Base-by-base conservation (phyloP, 2,797 vertebrate species). In the Siniperca undulata region DNA sequence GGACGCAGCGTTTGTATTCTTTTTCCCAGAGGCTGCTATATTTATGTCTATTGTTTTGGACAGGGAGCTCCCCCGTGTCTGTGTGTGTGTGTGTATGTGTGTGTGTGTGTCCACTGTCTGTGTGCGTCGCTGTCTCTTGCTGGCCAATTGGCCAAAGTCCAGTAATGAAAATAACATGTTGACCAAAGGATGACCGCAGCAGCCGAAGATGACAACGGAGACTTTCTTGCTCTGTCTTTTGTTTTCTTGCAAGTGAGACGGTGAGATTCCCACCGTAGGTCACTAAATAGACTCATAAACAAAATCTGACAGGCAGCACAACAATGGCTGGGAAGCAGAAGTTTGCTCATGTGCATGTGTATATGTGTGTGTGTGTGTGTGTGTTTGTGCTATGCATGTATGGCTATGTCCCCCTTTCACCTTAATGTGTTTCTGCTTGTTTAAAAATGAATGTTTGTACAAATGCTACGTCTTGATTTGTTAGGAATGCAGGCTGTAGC, bases 141-240 rank as follows among this genome's bases (percentile, higher is more conserved):
- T 34, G 24, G 68, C 82, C 84, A 55, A 55, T 81, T 95, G 96
- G 96, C 95, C 53, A 4, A 2, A 74, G 81, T 96, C 97, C 96
- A 97, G 93, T 14, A 78, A 96, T 93, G 91, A 96, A 96, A 97
- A 96, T 95, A 97, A 96, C 96, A 95, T 93, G 93, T 94, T 96
- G 95, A 97, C 93, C 95, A 85, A 77, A 94, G 91, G 94, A 95
- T 94, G 95, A 91, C 94, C 86, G 65, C 91, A 85, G 84, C 87
- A 83, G 75, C 91, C 80, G 77, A 86, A 89, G 95, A 89, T 94
- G 95, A 94, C 95, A 96, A 74, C 81, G 74, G 92, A 84, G 94
- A 94, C 92, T 89, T 94, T 96, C 95, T 80, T 68, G 83, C 77
- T 86, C 62, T 86, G 74, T 85, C 86, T 82, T 86, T 85, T 84